phyloP scores from a whole-genome alignment of 92 coral and sea anemone species.

The Actinostola sp. region DNA sequence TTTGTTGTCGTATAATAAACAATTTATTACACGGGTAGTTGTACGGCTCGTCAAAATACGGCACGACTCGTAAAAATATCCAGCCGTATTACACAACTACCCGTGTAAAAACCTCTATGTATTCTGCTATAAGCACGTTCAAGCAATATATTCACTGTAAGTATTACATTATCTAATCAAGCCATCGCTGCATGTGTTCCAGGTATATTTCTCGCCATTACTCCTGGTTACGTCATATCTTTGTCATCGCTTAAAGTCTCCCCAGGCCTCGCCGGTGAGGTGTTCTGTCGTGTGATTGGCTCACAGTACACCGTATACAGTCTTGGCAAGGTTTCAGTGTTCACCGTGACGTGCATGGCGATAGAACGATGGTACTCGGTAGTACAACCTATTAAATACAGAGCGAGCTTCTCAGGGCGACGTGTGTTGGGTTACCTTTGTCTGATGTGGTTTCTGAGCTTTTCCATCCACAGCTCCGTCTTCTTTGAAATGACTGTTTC shows the following conservation, averaged over 20 bases:
- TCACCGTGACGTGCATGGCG: slow-evolving; percentile 71
- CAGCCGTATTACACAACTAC: too few relatives aligned
- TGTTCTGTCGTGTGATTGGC: slow-evolving; percentile 76
- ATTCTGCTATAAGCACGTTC: too few relatives aligned
- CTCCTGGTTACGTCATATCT: slow-evolving; percentile 60
- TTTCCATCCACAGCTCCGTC: slow-evolving; percentile 26
- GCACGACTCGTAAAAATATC: too few relatives aligned
- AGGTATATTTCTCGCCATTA: slow-evolving; percentile 60
- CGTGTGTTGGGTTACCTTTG: slow-evolving; percentile 44
- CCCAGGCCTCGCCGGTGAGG: slow-evolving; percentile 40
- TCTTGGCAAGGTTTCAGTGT: slow-evolving; percentile 64
- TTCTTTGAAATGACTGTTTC: slow-evolving; percentile 64
- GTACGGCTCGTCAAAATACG: too few relatives aligned
- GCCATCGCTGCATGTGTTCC: not conserved
- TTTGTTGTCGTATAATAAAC: too few relatives aligned
- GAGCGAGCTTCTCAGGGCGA: slow-evolving; percentile 21
- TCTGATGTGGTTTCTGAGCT: slow-evolving; percentile 57
- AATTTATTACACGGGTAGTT: too few relatives aligned
- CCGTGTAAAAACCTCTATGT: too few relatives aligned
- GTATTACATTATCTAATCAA: not conserved
- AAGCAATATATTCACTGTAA: not conserved
- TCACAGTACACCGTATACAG: slow-evolving; percentile 74
- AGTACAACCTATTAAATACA: slow-evolving; percentile 63
- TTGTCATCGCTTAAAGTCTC: slow-evolving; percentile 48
- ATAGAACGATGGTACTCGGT: slow-evolving; percentile 85